Evolutionary conservation across 2,888 invertebrate species (phyloP), one percentile per base, ranked within the genome.

Genomic region (Stenurella melanura): DNA sequence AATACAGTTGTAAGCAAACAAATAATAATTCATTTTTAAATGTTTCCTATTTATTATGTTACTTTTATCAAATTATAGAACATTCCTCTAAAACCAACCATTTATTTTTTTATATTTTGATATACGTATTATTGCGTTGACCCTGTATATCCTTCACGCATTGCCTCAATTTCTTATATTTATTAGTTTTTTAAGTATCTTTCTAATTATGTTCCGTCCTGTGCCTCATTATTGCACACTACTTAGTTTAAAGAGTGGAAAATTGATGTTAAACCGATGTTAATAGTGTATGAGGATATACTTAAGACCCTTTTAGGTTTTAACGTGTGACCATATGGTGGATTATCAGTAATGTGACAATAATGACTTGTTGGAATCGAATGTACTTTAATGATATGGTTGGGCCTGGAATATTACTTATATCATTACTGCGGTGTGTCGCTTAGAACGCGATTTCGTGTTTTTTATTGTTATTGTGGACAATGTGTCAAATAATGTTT

Each of bases 181-280:
- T 73, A 75, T 72, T 76, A 70, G 73, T 76, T 74, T 78, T 71
- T 71, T 66, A 50, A 60, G 71, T 63, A 67, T 38, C 71, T 71
- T 60, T 21, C 72, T 72, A 68, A 75, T 72, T 71, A 75, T 75
- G 74, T 75, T 77, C 70, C 77, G 67, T 74, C n/a, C 74, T 74
- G 77, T 72, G 75, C 38, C 26, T 15, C n/a, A 17, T 61, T 71
- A 61, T 71, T 42, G 63, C 63, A 72, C 72, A 72, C 50, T 64
- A 61, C 54, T 72, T 72, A 56, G 56, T 72, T 72, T 72, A 72
- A 72, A 38, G 42, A 72, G 63, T 72, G 72, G 61, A 72, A 72
- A 72, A 72, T 72, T 72, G 72, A 63, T 63, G 72, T 54, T 72
- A 63, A 72, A 54, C 19, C 38, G 17, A 63, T 50, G 70, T n/a